Evolutionary conservation across 2,797 vertebrate genomes (phyloP).

Genomic region (Podarcis lilfordi): DNA sequence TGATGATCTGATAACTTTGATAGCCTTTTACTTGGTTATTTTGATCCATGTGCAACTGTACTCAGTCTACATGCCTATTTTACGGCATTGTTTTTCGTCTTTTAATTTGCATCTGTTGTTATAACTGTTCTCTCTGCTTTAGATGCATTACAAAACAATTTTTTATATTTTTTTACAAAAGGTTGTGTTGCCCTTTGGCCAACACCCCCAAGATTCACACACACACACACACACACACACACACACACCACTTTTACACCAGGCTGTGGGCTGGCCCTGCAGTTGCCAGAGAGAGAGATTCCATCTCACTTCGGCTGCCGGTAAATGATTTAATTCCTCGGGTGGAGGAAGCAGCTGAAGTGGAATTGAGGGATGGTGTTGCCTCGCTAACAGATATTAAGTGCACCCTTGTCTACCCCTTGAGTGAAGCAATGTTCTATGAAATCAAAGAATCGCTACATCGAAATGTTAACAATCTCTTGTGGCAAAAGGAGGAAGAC

Average conservation of each 20-base stretch:
- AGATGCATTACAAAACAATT: too few relatives aligned
- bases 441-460: conserved; percentile 18
- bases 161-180: too few relatives aligned
- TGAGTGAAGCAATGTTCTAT: conserved; percentile 8
- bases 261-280: background rate
- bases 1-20: too few relatives aligned
- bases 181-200: too few relatives aligned
- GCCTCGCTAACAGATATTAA: conserved; percentile 3
- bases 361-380: background rate
- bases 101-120: too few relatives aligned
- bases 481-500: background rate
- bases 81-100: too few relatives aligned
- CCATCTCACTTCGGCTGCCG: background rate
- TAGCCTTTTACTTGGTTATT: too few relatives aligned
- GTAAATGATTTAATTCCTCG: background rate
- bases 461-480: background rate
- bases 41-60: too few relatives aligned
- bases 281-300: background rate
- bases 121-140: too few relatives aligned
- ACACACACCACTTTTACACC: background rate
- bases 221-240: accelerated
- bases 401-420: background rate
- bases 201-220: background rate
- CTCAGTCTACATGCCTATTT: too few relatives aligned
- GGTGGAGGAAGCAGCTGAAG: background rate